Base-by-base conservation (phyloP, 2,888 invertebrate species). In the Masnerella sp. region DNA sequence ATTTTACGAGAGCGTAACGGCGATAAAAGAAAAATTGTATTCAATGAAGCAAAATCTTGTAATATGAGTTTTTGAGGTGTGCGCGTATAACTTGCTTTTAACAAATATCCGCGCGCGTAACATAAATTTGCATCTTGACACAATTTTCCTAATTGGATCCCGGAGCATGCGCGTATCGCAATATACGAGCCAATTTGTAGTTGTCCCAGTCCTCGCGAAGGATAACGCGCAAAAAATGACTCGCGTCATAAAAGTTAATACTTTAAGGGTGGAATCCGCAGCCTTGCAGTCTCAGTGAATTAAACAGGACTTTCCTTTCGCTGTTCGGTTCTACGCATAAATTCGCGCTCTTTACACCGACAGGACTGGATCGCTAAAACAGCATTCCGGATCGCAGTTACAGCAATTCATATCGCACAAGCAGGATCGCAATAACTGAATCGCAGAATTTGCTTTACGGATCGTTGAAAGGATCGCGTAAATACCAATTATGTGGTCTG, bases 121-220 rank as follows among this genome's bases (percentile, higher is more conserved):
- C 68, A 74, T 68, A 68, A 74, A 74, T 68, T 74, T 52, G 64
- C 73, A 52, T 68, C 68, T 64, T 68, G 73, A 58, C 73, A 74
- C 62, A 68, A 74, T 74, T 74, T 73, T 68, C 73, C 68, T 74
- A 74, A 74, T 74, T 74, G 73, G 73, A 68, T 74, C 58, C 62
- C 22, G 68, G 67, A 51, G 51, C 58, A 67, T 43, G 61, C 61
- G 61, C 40, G 61, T 42, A 54, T 56, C 43, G 43, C 73, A 56
- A 73, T 62, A 68, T 68, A 73, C 51, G 73, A 68, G 73, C 54
- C 73, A 62, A 68, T 73, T 68, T 62, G 73, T 62, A 67, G 62
- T 68, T 51, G 52, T 68, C 73, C 59, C 73, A 34, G 51, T 49
- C 12, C 40, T 62, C 56, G 67, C 34, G 42, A 65, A 72, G 47